Base-by-base conservation (phyloP, 2,113 vertebrate genomes). In the Sapayoa aenigma region DNA sequence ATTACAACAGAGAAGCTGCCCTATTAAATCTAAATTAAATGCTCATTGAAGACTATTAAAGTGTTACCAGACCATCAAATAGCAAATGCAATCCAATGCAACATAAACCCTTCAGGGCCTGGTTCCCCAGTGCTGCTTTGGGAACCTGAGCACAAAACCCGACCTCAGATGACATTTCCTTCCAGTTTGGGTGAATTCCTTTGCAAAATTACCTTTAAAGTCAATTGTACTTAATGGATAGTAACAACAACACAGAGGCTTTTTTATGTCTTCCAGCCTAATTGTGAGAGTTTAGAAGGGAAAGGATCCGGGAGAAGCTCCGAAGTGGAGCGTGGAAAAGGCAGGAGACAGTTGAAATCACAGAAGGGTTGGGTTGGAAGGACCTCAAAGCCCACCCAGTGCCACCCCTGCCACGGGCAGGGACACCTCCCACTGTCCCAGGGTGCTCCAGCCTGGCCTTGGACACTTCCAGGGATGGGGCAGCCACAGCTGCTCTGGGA, bases 1-100 rank as follows among this genome's bases (percentile, higher is more conserved):
- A 97, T 97, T 97, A 94, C 96, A 92, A 84, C 86, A 84, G 90
- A 97, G 95, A 95, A 96, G 80, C 93, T 89, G 86, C 96, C 95
- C 92, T 95, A 95, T 97, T 97, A 96, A 97, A 94, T 95, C 84
- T 93, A 88, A 97, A 97, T 97, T 95, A 97, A 97, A 96, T 88
- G 95, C 94, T 95, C 95, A 50, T 97, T 95, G 95, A 93, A 83
- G 95, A 52, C 93, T 82, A 86, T 96, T 96, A 95, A 93, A 96
- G 88, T 94, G 95, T 91, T 96, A 87, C 78, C 86, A 91, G 93
- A 47, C 72, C 89, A 84, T 94, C 96, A 84, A 94, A 91, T 33
- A 76, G 75, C 67, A 94, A 97, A 95, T 58, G 82, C 14, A n/a
- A 58, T 25, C 75, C 73, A 75, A 14, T 35, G 84, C 76, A n/a